Conservation (phyloP, 1,140 invertebrate species). For the Metopolophium dirhodum region DNA sequence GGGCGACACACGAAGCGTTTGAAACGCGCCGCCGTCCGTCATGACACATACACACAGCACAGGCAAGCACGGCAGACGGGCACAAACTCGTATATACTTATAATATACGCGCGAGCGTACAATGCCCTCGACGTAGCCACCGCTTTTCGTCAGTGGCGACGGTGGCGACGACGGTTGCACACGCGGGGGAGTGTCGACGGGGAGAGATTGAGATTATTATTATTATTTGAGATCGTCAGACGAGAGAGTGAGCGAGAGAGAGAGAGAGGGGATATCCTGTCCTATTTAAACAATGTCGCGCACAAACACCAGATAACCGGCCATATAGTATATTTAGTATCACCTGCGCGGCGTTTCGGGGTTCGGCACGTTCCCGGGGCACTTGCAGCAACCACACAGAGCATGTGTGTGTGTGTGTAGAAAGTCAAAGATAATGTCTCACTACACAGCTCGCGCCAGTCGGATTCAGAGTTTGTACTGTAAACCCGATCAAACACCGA, state of each 20-base stretch:
- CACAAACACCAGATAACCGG: conserved; percentile 49
- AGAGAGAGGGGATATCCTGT: conserved; percentile 48
- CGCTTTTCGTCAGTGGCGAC: neutral
- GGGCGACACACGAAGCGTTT: conserved; percentile 36
- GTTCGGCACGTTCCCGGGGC: conserved; percentile 32
- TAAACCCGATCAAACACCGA: too few species aligned
- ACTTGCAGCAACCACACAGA: neutral
- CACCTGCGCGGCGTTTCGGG: conserved; percentile 27
- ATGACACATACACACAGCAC: neutral
- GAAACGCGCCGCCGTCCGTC: conserved; percentile 32
- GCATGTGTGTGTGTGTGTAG: neutral
- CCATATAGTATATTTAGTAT: neutral
- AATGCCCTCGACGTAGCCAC: neutral
- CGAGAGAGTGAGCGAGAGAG: conserved; percentile 31
- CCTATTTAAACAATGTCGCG: conserved; percentile 41
- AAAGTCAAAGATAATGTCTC: neutral
- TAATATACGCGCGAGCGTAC: neutral
- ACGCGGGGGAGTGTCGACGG: neutral
- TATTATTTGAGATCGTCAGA: conserved; percentile 30
- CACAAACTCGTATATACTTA: neutral
- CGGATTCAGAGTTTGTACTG: neutral
- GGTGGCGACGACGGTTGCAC: neutral
- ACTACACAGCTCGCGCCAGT: neutral
- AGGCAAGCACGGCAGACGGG: too few species aligned
- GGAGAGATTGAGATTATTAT: conserved; percentile 34